Conservation (phyloP, 2,888 invertebrate species). For the Syrista parreyssii region DNA sequence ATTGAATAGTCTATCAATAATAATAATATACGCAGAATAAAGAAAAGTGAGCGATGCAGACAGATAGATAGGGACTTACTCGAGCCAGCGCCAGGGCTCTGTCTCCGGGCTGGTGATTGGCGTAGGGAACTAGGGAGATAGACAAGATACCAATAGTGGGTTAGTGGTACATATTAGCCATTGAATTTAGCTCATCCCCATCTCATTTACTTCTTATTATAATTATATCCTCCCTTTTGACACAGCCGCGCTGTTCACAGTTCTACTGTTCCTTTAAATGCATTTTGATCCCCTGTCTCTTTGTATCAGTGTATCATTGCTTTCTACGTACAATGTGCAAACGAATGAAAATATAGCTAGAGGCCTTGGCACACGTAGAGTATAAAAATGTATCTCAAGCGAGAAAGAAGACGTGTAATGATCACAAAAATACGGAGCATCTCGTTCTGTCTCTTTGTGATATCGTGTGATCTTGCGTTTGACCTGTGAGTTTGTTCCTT, state of each 20-base stretch:
- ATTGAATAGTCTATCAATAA: neutral
- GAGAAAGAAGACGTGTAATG: neutral
- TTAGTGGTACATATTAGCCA: slow-evolving; percentile 19
- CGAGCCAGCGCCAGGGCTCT: slow-evolving; percentile 92
- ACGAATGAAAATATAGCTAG: neutral
- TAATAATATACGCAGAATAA: slow-evolving; percentile 5
- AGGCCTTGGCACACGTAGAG: neutral
- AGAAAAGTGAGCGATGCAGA: slow-evolving; percentile 19
- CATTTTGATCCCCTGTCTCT: neutral
- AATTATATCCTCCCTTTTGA: too few species aligned
- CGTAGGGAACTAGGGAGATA: slow-evolving; percentile 83
- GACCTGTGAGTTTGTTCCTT: slow-evolving; percentile 13
- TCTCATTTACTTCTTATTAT: neutral
- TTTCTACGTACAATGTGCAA: neutral
- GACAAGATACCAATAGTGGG: slow-evolving; percentile 42
- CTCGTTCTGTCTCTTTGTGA: neutral
- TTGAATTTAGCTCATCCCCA: slow-evolving; percentile 5
- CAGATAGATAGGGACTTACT: slow-evolving; percentile 72
- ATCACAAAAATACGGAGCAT: neutral
- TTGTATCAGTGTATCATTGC: neutral
- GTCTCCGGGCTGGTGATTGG: slow-evolving; percentile 89
- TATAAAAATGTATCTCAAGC: neutral
- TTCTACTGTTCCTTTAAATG: neutral
- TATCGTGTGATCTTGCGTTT: slow-evolving; percentile 13
- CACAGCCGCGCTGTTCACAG: neutral